Percentiles rank a stretch among this genome's conserved stretches.
Conservation (phyloP, 1,140 invertebrate genomes). For the Lerema accius region DNA sequence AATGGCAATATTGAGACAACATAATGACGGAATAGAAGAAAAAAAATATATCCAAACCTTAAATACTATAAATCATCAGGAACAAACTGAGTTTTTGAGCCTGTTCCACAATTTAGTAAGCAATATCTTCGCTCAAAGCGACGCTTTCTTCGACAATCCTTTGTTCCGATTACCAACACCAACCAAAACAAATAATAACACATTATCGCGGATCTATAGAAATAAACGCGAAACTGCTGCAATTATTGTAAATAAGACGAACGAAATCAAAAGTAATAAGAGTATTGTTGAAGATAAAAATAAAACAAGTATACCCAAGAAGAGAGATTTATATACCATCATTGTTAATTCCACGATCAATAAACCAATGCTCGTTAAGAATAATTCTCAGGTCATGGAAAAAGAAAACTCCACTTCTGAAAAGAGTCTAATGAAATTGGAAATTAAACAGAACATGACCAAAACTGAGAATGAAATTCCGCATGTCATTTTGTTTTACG, state of each 20-base stretch:
- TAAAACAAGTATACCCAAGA: conserved; percentile 9
- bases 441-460: conserved; percentile 12
- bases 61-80: conserved; percentile 52
- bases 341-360: conserved; percentile 9
- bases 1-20: conserved; percentile 59
- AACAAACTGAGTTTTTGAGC: conserved; percentile 55
- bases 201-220: conserved; percentile 43
- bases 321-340: conserved; percentile 15
- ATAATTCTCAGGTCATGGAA: background rate
- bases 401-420: conserved; percentile 10
- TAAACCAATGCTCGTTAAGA: background rate
- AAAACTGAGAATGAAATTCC: conserved; percentile 32
- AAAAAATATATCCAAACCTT: conserved; percentile 53
- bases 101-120: conserved; percentile 50
- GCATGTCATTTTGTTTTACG: conserved; percentile 54
- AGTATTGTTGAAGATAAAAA: conserved; percentile 20
- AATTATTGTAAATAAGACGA: conserved; percentile 15
- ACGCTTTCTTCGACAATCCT: conserved; percentile 48
- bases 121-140: conserved; percentile 54
- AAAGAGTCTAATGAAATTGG: conserved; percentile 10
- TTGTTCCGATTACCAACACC: conserved; percentile 25
- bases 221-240: conserved; percentile 47
- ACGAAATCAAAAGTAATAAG: background rate
- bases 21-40: conserved; percentile 61
- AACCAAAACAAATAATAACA: conserved; percentile 31